Percentiles rank a stretch among this genome's conserved stretches.
Conservation (phyloP, 1,140 invertebrate species). For the Drosophila sturtevanti region DNA sequence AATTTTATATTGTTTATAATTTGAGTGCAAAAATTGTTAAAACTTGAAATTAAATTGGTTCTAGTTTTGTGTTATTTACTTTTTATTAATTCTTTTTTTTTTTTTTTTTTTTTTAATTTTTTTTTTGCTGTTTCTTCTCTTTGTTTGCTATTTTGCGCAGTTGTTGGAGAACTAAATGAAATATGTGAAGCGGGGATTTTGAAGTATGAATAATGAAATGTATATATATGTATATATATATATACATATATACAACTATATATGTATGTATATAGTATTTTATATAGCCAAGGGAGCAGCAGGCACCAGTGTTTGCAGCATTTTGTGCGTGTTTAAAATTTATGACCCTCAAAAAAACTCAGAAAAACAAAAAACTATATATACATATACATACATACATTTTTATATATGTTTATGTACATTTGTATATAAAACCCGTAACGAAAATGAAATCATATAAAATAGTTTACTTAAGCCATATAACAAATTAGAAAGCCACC, state of each 20-base stretch:
- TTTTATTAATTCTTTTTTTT: neutral
- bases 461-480: slow-evolving; percentile 4
- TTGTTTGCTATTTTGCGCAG: slow-evolving; percentile 32
- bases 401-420: no score
- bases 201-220: slow-evolving; percentile 23
- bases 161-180: slow-evolving; percentile 32
- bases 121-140: slow-evolving; percentile 23
- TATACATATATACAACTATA: slow-evolving; percentile 13
- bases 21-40: slow-evolving; percentile 41
- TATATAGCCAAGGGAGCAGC: neutral
- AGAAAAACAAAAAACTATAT: neutral
- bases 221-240: slow-evolving; percentile 26
- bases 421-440: neutral
- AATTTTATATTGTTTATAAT: slow-evolving; percentile 25
- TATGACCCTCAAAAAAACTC: slow-evolving; percentile 3
- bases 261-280: slow-evolving; percentile 1
- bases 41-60: slow-evolving; percentile 42
- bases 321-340: slow-evolving; percentile 14
- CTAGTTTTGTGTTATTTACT: neutral
- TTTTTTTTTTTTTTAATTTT: slow-evolving; percentile 2
- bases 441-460: neutral
- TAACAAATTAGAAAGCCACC: neutral
- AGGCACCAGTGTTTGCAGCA: neutral
- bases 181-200: neutral
- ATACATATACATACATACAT: no score